Conservation (phyloP, 1,140 invertebrate species). For the Sitodiplosis mosellana region DNA sequence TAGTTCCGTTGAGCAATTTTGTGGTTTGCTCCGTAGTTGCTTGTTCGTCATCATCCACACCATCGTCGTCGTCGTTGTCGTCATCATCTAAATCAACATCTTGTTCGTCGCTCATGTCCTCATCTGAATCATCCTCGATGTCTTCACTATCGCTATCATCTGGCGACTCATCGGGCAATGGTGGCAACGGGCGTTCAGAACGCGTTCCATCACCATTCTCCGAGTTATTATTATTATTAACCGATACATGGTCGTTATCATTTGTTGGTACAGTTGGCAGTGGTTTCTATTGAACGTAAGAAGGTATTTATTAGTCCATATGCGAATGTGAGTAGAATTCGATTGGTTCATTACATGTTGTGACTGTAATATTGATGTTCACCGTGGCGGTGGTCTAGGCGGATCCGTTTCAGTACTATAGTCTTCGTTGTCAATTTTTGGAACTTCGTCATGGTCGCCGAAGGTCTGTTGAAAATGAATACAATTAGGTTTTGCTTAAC, state of each 20-base stretch:
- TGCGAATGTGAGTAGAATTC: no score
- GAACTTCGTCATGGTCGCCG: constrained; percentile 16
- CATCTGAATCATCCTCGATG: no score
- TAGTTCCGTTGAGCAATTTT: constrained; percentile 3
- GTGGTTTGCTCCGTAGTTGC: no score
- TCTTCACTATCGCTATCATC: constrained; percentile 10
- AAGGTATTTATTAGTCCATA: no score
- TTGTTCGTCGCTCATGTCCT: no score
- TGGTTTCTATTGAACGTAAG: no score
- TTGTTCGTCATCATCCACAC: not conserved
- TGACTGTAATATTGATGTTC: constrained; percentile 13
- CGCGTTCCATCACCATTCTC: not conserved
- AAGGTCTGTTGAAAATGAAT: constrained; percentile 13
- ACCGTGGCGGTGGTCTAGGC: constrained; percentile 19
- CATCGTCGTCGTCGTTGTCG: constrained; percentile 12
- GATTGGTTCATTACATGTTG: no score
- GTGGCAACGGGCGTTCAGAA: constrained; percentile 26
- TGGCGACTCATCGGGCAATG: constrained; percentile 14
- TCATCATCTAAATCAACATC: constrained; percentile 14
- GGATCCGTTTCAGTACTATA: constrained; percentile 16
- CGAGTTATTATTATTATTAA: not conserved
- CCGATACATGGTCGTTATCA: constrained; percentile 7
- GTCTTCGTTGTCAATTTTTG: constrained; percentile 13
- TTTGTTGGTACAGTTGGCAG: constrained; percentile 25
- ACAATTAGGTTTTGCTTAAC: not conserved